Base-by-base conservation (phyloP, 2,113 vertebrate genomes). In the Labeo catla region DNA sequence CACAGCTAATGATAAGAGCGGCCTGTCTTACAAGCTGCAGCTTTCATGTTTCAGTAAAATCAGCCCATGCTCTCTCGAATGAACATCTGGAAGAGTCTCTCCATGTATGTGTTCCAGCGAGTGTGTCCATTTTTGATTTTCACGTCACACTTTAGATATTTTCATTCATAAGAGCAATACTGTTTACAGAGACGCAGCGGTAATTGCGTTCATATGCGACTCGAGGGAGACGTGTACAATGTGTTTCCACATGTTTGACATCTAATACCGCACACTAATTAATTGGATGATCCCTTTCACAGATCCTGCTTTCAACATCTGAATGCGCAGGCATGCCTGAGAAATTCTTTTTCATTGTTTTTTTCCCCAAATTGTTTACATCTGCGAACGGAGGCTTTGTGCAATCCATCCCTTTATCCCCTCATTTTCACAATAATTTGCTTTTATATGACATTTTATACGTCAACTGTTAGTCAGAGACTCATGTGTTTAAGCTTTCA, bases 131-230 rank as follows among this genome's bases (percentile, higher is more conserved):
- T 78, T 78, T 76, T 34, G 36, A 66, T 86, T 84, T 83, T 16
- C 23, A 43, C 81, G n/a, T 83, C 59, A 77, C 79, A 45, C 50
- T 73, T 11, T 47, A 73, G 70, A 83, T 76, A 39, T 84, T 36
- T 66, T 84, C 63, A 54, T n/a, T 76, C 81, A 84, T 68, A 78
- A 77, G 86, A 83, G 63, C 21, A 28, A 36, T 21, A 21, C 39
- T 86, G 85, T 70, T 72, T 61, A 84, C 63, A 28, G 76, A 57
- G 76, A 72, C 39, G n/a, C 83, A 47, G 16, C 39, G 8, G 49
- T 83, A 86, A 88, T 86, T 88, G 87, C 65, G 16, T 73, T 86
- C 84, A 77, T 59, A 86, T 88, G 79, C 16, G 78, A 68, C 61
- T 59, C 50, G 15, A 61, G 57, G 52, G 77, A 89, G 63, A 68